Evolutionary conservation across 2,113 vertebrate species (phyloP), one percentile per base, ranked within the genome.

Genomic region (Mobula hypostoma): DNA sequence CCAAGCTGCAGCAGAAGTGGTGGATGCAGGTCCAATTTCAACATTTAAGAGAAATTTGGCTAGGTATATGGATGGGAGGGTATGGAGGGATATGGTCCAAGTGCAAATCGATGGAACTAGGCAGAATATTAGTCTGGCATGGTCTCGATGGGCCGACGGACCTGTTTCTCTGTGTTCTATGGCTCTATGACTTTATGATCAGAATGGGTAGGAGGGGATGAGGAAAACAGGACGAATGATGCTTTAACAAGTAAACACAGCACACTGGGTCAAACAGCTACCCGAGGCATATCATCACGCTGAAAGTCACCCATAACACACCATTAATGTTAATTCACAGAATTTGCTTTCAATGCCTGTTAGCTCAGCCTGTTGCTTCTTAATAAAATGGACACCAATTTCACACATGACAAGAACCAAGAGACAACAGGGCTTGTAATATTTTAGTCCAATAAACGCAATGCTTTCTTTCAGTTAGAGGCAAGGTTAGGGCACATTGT

Each of bases 341-440:
- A 36, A n/a, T 88, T 88, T 15, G n/a, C 85, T 88, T 90, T 29
- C 27, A n/a, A 61, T 15, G 12, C 85, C 61, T 90, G 85, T 68
- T 90, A 17, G 29, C 29, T 66, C 61, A 68, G 32, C 32, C 63
- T 29, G 66, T 90, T 90, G 72, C 5, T 66, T 15, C 61, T 68
- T 90, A 32, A 90, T 36, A 29, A n/a, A 66, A 90, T 32, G 85
- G 29, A 29, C 21, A 7, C 8, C 85, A n/a, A 68, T 90, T 90
- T 63, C 85, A 90, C 56, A n/a, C 27, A 19, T 68, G 61, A 90
- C 85, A 90, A 68, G n/a, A 63, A 32, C 63, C 85, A 90, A 90
- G 17, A 90, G 61, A 66, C 61, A 32, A 66, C 6, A 15, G 0
- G 0, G 61, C 61, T 32, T 32, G 61, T 56, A 27, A 32, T 3